Conservation (phyloP, 2,797 vertebrate species). For the Anniella stebbinsi region DNA sequence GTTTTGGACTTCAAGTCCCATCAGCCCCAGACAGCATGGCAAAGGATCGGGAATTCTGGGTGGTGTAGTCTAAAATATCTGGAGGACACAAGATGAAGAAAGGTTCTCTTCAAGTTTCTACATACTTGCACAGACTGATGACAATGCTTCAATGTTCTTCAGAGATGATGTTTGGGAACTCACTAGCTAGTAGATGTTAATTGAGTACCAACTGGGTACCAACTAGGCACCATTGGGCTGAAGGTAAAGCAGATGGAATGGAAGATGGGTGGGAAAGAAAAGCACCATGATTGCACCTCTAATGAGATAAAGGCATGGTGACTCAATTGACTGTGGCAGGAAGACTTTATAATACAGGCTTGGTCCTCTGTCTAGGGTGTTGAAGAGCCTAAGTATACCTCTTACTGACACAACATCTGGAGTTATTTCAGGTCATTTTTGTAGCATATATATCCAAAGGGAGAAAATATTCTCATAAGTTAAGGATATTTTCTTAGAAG, state of each 20-base stretch:
- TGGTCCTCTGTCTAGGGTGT: background rate
- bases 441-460: background rate
- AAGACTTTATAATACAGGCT: background rate
- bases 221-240: background rate
- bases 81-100: no score
- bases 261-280: background rate
- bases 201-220: background rate
- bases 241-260: background rate
- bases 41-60: no score
- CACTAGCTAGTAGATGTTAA: background rate
- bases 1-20: no score
- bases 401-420: background rate
- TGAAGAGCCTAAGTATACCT: background rate
- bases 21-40: no score
- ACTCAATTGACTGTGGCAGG: background rate
- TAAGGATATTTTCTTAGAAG: constrained; percentile 15
- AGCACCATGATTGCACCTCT: background rate
- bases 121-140: background rate
- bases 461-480: background rate
- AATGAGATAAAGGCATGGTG: no score
- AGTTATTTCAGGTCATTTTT: background rate
- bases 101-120: background rate
- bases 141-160: background rate
- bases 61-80: no score
- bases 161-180: background rate